Percentiles rank a stretch among this genome's conserved stretches.
phyloP scores from a whole-genome alignment of 2,797 vertebrate species.

The Podarcis siculus region DNA sequence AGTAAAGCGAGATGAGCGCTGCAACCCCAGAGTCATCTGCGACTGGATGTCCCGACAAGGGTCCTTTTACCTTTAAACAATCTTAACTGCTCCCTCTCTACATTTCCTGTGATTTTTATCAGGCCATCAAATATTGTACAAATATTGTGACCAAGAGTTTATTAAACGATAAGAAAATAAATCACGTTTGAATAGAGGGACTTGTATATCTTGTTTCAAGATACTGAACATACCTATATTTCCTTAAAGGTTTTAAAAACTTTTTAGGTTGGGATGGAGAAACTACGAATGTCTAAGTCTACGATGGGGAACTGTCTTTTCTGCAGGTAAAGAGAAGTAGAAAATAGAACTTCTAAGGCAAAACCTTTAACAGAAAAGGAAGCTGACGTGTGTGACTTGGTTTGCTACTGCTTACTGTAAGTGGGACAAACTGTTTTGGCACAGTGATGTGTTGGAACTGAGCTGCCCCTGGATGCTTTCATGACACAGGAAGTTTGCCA shows the following conservation, averaged over 20 bases:
- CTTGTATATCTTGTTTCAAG: slow-evolving; percentile 12
- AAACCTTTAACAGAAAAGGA: slow-evolving; percentile 13
- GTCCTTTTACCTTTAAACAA: too few relatives aligned
- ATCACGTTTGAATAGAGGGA: neutral
- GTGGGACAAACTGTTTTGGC: slow-evolving; percentile 59
- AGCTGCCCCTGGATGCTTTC: slow-evolving; percentile 51
- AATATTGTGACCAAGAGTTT: neutral
- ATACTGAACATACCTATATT: neutral
- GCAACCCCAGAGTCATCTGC: too few relatives aligned
- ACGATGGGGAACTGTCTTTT: neutral
- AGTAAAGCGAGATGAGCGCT: too few relatives aligned
- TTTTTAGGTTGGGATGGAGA: neutral
- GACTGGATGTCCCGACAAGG: too few relatives aligned
- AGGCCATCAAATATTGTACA: neutral
- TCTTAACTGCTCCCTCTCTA: neutral
- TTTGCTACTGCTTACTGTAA: slow-evolving; percentile 55
- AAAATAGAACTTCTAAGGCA: neutral
- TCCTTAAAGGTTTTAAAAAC: neutral
- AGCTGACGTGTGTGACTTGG: neutral
- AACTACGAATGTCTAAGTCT: neutral
- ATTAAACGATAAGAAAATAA: neutral
- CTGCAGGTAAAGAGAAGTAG: neutral
- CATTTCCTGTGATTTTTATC: neutral
- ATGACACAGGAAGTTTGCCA: slow-evolving; percentile 58
- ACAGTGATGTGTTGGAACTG: slow-evolving; percentile 43